These are phyloP conservation scores for Babylonia areolata DNA, from an alignment of 1,140 invertebrate genomes.

Conservation along the genomic window DNA sequence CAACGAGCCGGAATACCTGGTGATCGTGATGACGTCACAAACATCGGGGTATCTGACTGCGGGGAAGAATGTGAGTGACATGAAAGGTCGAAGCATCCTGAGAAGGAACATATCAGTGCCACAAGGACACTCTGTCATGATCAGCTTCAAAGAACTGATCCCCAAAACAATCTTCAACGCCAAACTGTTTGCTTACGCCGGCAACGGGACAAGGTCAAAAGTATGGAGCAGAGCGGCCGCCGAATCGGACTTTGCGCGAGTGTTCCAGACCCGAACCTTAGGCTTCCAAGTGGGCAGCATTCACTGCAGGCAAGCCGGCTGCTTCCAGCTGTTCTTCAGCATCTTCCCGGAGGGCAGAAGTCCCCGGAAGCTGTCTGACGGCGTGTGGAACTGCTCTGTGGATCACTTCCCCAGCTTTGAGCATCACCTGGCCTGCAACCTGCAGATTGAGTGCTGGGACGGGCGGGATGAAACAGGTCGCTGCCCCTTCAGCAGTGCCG, in stretches of 20 bases:
- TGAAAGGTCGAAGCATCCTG: neutral
- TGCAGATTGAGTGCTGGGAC: neutral
- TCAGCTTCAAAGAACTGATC: neutral
- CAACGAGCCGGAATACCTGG: too few species aligned
- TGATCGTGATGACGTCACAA: neutral
- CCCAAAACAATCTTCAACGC: neutral
- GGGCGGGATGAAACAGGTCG: neutral
- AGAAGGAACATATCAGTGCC: neutral
- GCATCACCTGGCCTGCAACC: neutral
- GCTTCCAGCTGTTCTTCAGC: neutral
- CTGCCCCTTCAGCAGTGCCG: constrained; percentile 11
- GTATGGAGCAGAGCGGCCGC: neutral
- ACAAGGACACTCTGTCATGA: neutral
- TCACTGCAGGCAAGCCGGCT: neutral
- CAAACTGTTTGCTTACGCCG: neutral
- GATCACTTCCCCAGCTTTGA: neutral
- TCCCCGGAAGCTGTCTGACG: neutral
- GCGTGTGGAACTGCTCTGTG: neutral
- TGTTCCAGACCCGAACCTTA: neutral
- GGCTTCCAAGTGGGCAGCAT: neutral
- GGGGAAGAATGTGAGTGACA: neutral
- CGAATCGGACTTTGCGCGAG: neutral
- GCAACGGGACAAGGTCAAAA: neutral
- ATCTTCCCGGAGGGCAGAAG: neutral
- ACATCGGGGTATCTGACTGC: neutral